Base-by-base conservation (phyloP, 2,113 vertebrate genomes). In the Calonectris borealis region DNA sequence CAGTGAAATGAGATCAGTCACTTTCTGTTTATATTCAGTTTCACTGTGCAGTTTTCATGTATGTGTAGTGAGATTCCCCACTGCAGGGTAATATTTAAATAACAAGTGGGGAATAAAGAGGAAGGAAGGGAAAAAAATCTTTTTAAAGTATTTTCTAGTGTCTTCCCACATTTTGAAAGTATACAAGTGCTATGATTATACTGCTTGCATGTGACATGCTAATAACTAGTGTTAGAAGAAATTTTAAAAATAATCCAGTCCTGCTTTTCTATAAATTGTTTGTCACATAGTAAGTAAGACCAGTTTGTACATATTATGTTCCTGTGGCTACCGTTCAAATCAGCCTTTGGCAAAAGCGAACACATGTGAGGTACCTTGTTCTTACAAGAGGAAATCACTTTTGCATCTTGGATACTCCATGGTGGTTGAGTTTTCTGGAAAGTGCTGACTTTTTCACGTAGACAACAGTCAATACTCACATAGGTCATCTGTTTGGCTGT, bases 21-120 rank as follows among this genome's bases (percentile, higher is more conserved):
- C 73, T 84, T 95, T 91, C 86, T 96, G 94, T 96, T 96, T 97
- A 94, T 96, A 94, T 79, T 83, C 77, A 54, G 73, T 97, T 97
- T 96, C 93, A 87, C 73, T 97, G 94, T 62, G 57, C 91, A 90
- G 66, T 94, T 91, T 91, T 96, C 40, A 4, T 76, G 52, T 36
- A 51, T 0, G 4, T 49, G 10, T 89, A 62, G 73, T 46, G 66
- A 0, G 0, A 69, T 82, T 90, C 86, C 71, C 55, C 40, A 62
- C 57, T 91, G 25, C 36, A 83, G 46, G 69, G 31, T 22, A 64
- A 42, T 66, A 91, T 69, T 96, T 89, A 79, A 95, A 79, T 71
- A 78, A 51, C 51, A 91, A 91, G 44, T 34, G 65, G 57, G 32
- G 27, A 84, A 72, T 69, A 66, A 76, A 82, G 57, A 73, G 29